phyloP scores from a whole-genome alignment of 2,888 invertebrate species.

The Hedya salicella region DNA sequence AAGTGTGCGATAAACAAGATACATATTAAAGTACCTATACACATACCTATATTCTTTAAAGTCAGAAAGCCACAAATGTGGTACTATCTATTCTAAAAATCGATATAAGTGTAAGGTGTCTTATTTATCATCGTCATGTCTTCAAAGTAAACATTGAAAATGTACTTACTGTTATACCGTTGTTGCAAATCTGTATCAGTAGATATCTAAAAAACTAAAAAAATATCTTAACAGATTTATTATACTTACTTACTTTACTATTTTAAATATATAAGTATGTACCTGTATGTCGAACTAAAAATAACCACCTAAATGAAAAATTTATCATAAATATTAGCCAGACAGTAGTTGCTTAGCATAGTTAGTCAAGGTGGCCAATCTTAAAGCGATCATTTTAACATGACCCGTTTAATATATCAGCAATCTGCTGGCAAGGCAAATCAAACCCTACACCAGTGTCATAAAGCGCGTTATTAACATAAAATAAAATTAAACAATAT shows the following conservation, averaged over 20 bases:
- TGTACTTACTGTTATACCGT: too few species aligned
- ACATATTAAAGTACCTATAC: neutral
- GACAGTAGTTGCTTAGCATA: conserved; percentile 13
- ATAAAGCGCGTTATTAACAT: conserved; percentile 44
- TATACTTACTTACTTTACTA: too few species aligned
- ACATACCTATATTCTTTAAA: conserved; percentile 10
- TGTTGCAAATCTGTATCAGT: too few species aligned
- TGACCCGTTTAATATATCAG: conserved; percentile 25
- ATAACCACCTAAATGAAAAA: neutral
- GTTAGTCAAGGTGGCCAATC: conserved; percentile 29
- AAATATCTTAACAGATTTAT: too few species aligned
- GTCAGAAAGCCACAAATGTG: neutral
- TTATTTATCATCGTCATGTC: too few species aligned
- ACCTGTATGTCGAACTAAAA: too few species aligned
- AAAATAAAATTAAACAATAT: conserved; percentile 55
- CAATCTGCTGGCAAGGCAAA: conserved; percentile 8
- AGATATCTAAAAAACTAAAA: too few species aligned
- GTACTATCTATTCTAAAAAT: neutral
- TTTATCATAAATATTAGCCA: conserved; percentile 10
- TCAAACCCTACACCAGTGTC: neutral
- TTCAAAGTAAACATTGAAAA: too few species aligned
- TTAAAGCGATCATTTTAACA: conserved; percentile 32
- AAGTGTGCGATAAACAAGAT: conserved; percentile 20
- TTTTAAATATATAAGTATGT: too few species aligned
- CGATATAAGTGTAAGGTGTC: neutral